Conservation (phyloP, 2,797 vertebrate genomes). For the Calcarius lapponicus region DNA sequence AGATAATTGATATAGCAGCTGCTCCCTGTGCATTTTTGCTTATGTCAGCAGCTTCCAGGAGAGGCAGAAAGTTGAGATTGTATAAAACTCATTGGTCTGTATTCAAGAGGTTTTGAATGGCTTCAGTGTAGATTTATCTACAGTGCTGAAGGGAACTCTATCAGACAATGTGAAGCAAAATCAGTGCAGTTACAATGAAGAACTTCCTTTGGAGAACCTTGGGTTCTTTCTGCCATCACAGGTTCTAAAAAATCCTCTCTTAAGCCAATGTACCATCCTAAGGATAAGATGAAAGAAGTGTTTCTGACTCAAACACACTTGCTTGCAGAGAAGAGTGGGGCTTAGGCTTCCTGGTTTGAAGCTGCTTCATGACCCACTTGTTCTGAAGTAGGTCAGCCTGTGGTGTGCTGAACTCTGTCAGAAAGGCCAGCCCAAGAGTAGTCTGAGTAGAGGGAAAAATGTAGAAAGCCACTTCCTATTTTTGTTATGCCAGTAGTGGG, state of each 20-base stretch:
- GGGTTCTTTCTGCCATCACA: neutral
- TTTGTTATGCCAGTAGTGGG: neutral
- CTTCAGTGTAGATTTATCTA: neutral
- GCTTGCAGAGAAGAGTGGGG: neutral
- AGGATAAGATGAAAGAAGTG: neutral
- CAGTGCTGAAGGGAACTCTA: neutral
- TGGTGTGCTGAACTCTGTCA: slow-evolving; percentile 60
- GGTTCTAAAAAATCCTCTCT: neutral
- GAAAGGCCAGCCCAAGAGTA: slow-evolving; percentile 43
- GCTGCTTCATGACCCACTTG: slow-evolving; percentile 58
- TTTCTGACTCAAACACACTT: slow-evolving; percentile 14
- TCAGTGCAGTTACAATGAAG: neutral
- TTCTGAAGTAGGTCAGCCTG: slow-evolving; percentile 76
- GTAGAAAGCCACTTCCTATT: slow-evolving; percentile 61
- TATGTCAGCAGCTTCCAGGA: neutral
- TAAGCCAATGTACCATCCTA: neutral
- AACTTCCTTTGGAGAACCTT: neutral
- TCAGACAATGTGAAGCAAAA: neutral
- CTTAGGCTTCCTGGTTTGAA: slow-evolving; percentile 39
- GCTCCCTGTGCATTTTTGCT: neutral
- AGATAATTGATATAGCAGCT: neutral
- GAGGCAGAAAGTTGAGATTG: neutral
- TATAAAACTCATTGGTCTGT: neutral
- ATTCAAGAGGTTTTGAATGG: neutral
- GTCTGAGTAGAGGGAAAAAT: slow-evolving; percentile 32